Percentiles rank a stretch among this genome's conserved stretches.
Evolutionary conservation across 2,113 vertebrate genomes (phyloP).

Genomic region (Xyliphius kryptos): DNA sequence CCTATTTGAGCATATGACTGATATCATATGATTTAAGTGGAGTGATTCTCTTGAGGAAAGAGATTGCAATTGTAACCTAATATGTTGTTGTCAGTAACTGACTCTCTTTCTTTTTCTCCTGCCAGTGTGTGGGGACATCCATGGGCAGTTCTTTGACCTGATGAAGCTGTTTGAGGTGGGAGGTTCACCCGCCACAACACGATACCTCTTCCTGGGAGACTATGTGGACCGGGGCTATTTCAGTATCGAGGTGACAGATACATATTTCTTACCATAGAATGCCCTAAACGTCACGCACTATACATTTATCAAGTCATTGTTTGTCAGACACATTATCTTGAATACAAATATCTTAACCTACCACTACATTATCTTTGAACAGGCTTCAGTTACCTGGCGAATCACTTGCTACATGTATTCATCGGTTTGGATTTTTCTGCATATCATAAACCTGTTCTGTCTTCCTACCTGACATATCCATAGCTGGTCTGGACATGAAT

Average conservation of each 20-base stretch:
- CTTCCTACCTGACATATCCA: no score
- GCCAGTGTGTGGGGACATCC: slow-evolving; percentile 74
- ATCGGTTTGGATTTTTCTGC: no score
- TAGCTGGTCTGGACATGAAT: no score
- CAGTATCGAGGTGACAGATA: slow-evolving; percentile 69
- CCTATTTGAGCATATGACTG: background rate
- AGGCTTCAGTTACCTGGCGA: no score
- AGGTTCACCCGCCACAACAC: slow-evolving; percentile 73
- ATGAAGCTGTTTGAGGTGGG: slow-evolving; percentile 80
- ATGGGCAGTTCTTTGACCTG: slow-evolving; percentile 76
- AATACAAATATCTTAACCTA: no score
- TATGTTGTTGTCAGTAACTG: background rate
- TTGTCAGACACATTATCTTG: no score
- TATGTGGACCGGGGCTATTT: slow-evolving; percentile 98
- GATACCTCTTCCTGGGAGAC: slow-evolving; percentile 75
- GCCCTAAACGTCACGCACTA: background rate
- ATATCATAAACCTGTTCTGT: no score
- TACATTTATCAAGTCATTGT: no score
- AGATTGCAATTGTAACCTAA: background rate
- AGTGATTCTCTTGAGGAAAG: background rate
- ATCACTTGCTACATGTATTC: no score
- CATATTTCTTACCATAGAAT: background rate
- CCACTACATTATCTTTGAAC: no score
- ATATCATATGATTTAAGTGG: slow-evolving; percentile 2
- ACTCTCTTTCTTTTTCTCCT: slow-evolving; percentile 15